These are phyloP conservation scores for Brachyrhaphis roseni DNA, from an alignment of 2,797 vertebrate species.

Conservation along the genomic window DNA sequence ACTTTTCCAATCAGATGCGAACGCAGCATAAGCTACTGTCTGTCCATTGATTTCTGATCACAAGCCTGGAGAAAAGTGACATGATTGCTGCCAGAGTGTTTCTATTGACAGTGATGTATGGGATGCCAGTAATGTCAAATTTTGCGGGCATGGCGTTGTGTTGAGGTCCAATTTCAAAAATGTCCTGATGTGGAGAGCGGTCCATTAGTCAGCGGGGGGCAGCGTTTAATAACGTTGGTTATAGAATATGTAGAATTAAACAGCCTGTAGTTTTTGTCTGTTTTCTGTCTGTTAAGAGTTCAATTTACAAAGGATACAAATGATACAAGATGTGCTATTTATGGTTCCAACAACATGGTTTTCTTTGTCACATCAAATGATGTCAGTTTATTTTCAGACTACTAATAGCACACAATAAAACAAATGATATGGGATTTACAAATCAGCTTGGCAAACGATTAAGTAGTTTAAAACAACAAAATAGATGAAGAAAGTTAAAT, in stretches of 20 bases:
- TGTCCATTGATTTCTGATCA: background rate
- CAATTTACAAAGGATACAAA: background rate
- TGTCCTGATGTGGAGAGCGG: background rate
- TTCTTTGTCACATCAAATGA: background rate
- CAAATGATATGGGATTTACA: background rate
- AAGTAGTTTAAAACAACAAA: background rate
- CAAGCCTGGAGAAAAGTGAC: background rate
- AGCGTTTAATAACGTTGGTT: background rate
- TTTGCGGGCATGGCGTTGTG: background rate
- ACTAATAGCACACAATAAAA: background rate
- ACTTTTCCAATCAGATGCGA: background rate
- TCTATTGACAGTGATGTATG: background rate
- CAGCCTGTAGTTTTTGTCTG: background rate
- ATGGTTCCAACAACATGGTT: background rate
- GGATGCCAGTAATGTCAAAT: background rate
- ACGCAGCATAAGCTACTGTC: background rate
- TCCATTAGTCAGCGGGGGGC: background rate
- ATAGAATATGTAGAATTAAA: background rate
- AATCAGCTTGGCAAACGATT: background rate
- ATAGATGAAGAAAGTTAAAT: background rate
- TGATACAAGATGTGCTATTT: background rate
- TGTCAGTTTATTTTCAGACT: background rate
- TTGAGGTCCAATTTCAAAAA: background rate
- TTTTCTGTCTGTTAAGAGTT: background rate
- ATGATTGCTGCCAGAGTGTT: background rate